These are phyloP conservation scores for Dascillus cervinus DNA, from an alignment of 2,888 invertebrate genomes.

Conservation along the genomic window DNA sequence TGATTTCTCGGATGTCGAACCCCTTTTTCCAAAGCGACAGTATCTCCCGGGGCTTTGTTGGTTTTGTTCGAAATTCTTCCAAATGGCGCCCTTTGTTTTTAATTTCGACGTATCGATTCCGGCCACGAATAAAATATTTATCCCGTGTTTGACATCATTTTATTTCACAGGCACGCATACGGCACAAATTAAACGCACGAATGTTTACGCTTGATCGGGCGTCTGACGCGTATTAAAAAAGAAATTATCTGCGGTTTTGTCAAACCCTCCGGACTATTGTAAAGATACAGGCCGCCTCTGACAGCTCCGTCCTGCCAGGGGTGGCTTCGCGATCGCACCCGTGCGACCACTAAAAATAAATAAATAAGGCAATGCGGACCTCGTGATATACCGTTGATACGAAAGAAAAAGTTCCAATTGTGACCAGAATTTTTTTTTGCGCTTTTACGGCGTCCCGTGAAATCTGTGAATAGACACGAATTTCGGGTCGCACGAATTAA, in stretches of 20 bases:
- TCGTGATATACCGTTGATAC: constrained; percentile 10
- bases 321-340: constrained; percentile 9
- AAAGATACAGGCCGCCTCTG: constrained; percentile 8
- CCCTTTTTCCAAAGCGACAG: too few species aligned
- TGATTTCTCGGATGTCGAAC: too few species aligned
- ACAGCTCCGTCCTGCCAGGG: constrained; percentile 11
- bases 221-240: constrained; percentile 24
- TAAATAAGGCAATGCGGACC: constrained; percentile 17
- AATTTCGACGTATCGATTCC: too few species aligned
- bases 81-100: too few species aligned
- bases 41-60: too few species aligned
- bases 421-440: background rate
- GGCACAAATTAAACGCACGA: too few species aligned
- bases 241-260: constrained; percentile 37
- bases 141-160: too few species aligned
- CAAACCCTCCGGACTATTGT: constrained; percentile 34
- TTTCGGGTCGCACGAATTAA: constrained; percentile 29
- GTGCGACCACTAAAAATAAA: constrained; percentile 18
- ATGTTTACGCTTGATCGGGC: constrained; percentile 30
- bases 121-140: too few species aligned
- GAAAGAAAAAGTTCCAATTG: constrained; percentile 1
- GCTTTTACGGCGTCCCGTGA: background rate
- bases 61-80: too few species aligned
- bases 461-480: background rate
- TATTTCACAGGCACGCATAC: too few species aligned